These are phyloP conservation scores for Pionites leucogaster DNA, from an alignment of 2,113 vertebrate genomes.

Conservation along the genomic window DNA sequence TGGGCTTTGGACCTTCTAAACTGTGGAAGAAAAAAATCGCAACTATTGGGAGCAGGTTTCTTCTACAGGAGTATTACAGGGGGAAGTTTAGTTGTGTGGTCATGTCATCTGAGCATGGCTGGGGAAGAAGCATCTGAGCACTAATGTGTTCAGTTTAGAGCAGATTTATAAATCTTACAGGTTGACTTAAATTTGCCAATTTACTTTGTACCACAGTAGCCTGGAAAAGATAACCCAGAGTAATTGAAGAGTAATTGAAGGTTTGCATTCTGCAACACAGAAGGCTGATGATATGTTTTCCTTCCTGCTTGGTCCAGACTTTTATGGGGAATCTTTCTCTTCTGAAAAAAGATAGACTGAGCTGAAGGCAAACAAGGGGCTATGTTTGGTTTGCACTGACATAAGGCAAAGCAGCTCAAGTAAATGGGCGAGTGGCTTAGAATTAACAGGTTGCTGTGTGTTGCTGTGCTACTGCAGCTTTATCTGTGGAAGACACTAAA, in stretches of 20 bases:
- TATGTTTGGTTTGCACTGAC: background rate
- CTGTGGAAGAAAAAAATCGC: accelerated
- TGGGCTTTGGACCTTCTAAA: background rate
- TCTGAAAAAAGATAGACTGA: background rate
- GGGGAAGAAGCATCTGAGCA: background rate
- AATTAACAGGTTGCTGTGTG: background rate
- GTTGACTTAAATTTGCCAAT: background rate
- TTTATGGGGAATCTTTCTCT: background rate
- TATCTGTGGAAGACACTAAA: background rate
- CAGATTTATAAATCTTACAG: background rate
- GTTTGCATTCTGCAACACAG: background rate
- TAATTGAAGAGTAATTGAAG: background rate
- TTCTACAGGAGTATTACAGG: background rate
- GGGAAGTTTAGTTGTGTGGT: accelerated
- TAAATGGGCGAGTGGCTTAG: background rate
- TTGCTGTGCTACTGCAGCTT: background rate
- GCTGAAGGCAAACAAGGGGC: background rate
- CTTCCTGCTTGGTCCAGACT: background rate
- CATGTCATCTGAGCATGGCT: background rate
- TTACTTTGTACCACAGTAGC: background rate
- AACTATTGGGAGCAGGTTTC: background rate
- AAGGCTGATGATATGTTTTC: background rate
- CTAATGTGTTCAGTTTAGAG: background rate
- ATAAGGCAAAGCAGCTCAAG: background rate
- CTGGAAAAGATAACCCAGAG: background rate